Evolutionary conservation across 2,113 vertebrate genomes (phyloP).

Genomic region (Eurystomus gularis): DNA sequence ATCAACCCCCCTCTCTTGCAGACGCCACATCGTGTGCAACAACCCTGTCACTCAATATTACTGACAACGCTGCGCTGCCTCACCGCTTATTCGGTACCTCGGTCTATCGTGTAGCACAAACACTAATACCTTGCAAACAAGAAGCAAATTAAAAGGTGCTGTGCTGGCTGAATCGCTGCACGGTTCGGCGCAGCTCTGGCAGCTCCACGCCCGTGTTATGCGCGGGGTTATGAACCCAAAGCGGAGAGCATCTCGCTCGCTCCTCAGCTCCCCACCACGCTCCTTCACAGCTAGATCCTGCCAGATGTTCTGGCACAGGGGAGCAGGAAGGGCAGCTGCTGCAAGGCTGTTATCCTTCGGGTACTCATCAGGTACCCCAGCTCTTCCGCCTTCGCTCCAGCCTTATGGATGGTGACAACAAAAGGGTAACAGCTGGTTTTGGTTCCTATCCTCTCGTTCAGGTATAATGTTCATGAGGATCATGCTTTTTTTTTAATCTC

Average conservation of each 20-base stretch:
- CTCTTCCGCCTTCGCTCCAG: neutral
- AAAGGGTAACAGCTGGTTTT: too few relatives aligned
- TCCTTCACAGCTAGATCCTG: neutral
- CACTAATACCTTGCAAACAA: neutral
- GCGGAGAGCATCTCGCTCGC: too few relatives aligned
- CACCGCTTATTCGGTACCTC: neutral
- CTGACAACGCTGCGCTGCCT: neutral
- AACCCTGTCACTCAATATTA: constrained; percentile 43
- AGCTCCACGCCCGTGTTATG: neutral
- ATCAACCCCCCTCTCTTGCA: neutral
- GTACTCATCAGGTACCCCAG: neutral
- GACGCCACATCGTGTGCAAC: neutral
- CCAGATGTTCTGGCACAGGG: neutral
- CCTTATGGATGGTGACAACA: too few relatives aligned
- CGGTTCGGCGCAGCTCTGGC: neutral
- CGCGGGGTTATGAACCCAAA: fast-evolving
- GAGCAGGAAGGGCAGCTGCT: neutral
- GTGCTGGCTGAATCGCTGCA: neutral
- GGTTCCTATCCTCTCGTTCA: neutral
- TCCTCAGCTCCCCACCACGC: neutral
- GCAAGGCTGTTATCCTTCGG: neutral
- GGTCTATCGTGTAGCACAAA: neutral
- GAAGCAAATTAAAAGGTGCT: neutral
- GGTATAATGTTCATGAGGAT: neutral
- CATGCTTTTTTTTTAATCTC: neutral